A percentile compares a stretch with the other conserved stretches of the same genome.
These are phyloP conservation scores for Whitmania pigra DNA, from an alignment of 1,140 invertebrate genomes.

Conservation along the genomic window DNA sequence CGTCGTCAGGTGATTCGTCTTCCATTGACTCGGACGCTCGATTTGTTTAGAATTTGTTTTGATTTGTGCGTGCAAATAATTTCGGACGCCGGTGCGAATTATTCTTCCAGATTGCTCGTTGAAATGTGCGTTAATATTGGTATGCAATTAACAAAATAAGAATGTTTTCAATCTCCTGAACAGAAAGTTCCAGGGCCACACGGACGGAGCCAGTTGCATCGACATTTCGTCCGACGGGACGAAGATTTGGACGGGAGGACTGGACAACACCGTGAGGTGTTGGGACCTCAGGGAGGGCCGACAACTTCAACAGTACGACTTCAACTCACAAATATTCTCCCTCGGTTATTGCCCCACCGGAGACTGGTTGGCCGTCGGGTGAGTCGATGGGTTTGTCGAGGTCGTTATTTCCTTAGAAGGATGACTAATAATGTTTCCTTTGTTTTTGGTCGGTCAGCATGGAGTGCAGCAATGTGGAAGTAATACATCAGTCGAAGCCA, in stretches of 20 bases:
- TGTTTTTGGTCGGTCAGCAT: slow-evolving; percentile 47
- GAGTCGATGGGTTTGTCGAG: slow-evolving; percentile 28
- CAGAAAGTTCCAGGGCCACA: slow-evolving; percentile 89
- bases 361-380: slow-evolving; percentile 91
- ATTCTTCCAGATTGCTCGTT: neutral
- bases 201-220: slow-evolving; percentile 92
- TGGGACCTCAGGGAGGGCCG: slow-evolving; percentile 85
- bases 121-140: neutral
- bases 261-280: slow-evolving; percentile 89
- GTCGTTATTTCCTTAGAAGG: neutral
- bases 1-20: slow-evolving; percentile 54
- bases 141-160: neutral
- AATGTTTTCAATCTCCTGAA: neutral
- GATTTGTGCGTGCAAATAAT: neutral
- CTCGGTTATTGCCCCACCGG: slow-evolving; percentile 92
- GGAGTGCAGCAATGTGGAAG: slow-evolving; percentile 92
- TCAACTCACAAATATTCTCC: slow-evolving; percentile 81
- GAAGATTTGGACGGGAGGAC: slow-evolving; percentile 87
- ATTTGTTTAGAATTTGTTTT: neutral
- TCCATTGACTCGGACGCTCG: no score
- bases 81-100: neutral
- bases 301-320: slow-evolving; percentile 87
- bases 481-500: slow-evolving; percentile 76
- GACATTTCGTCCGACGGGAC: slow-evolving; percentile 89
- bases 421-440: neutral